Evolutionary conservation across 2,888 invertebrate species (phyloP).

Genomic region (Eupithecia dodoneata): DNA sequence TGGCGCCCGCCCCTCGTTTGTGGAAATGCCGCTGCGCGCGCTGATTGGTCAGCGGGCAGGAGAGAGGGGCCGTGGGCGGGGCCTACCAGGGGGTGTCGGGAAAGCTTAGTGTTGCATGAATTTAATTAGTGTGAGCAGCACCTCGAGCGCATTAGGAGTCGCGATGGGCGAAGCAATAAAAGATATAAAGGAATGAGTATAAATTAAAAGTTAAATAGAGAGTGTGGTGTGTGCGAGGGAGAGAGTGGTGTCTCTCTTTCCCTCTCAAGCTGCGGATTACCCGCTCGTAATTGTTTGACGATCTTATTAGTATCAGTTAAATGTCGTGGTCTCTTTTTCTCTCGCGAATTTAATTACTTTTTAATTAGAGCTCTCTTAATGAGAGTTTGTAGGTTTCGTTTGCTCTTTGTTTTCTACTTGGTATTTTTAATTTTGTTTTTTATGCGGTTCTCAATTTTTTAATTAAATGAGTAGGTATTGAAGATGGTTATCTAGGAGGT

Average conservation of each 20-base stretch:
- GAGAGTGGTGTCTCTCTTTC: slow-evolving; percentile 50
- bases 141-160: slow-evolving; percentile 84
- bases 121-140: slow-evolving; percentile 84
- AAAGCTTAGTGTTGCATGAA: slow-evolving; percentile 84
- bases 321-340: slow-evolving; percentile 82
- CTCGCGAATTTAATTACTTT: slow-evolving; percentile 82
- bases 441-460: slow-evolving; percentile 7
- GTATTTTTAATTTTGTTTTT: slow-evolving; percentile 50
- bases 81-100: slow-evolving; percentile 52
- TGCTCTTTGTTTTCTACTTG: slow-evolving; percentile 56
- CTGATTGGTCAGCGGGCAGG: slow-evolving; percentile 57
- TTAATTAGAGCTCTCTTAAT: slow-evolving; percentile 80
- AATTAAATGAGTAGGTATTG: not conserved
- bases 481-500: slow-evolving; percentile 1
- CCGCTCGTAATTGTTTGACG: slow-evolving; percentile 83
- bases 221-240: slow-evolving; percentile 64
- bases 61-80: slow-evolving; percentile 53
- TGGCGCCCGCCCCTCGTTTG: slow-evolving; percentile 50
- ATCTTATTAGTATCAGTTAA: slow-evolving; percentile 85
- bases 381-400: slow-evolving; percentile 71
- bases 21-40: slow-evolving; percentile 47
- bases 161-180: slow-evolving; percentile 85
- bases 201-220: slow-evolving; percentile 85
- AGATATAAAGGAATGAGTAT: slow-evolving; percentile 85
- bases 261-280: slow-evolving; percentile 61